Percentiles rank a stretch among this genome's conserved stretches.
Conservation (phyloP, 2,113 vertebrate species). For the Sakesphorus luctuosus region DNA sequence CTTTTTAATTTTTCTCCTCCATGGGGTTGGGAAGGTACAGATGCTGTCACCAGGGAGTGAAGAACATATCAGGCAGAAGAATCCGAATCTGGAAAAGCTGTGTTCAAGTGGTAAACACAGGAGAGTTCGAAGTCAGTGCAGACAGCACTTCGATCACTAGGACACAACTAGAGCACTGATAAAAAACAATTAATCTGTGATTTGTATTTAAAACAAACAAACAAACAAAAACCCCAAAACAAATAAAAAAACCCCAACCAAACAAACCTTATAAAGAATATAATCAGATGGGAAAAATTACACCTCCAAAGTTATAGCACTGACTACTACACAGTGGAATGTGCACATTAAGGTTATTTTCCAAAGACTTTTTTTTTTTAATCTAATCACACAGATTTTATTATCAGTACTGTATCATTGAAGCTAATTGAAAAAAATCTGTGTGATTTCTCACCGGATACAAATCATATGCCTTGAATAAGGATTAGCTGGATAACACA, state of each 20-base stretch:
- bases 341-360: not conserved
- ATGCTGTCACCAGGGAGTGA: not conserved
- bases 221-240: too few species aligned
- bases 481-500: constrained; percentile 48
- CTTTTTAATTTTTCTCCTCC: not conserved
- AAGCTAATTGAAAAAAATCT: constrained; percentile 33
- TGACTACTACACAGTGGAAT: not conserved
- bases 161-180: not conserved
- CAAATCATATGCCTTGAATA: constrained; percentile 52
- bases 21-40: not conserved
- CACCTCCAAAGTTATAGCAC: not conserved
- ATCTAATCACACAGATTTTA: not conserved
- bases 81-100: not conserved
- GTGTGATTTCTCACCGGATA: constrained; percentile 13
- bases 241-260: not conserved
- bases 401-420: constrained; percentile 34
- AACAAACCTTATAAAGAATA: not conserved
- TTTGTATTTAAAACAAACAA: not conserved
- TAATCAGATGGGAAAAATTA: not conserved
- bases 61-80: not conserved
- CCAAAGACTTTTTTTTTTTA: not conserved
- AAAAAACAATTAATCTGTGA: not conserved
- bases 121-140: not conserved
- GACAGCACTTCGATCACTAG: not conserved
- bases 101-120: not conserved